Evolutionary conservation across 2,797 vertebrate genomes (phyloP).

Genomic region (Adelosebastes latens): DNA sequence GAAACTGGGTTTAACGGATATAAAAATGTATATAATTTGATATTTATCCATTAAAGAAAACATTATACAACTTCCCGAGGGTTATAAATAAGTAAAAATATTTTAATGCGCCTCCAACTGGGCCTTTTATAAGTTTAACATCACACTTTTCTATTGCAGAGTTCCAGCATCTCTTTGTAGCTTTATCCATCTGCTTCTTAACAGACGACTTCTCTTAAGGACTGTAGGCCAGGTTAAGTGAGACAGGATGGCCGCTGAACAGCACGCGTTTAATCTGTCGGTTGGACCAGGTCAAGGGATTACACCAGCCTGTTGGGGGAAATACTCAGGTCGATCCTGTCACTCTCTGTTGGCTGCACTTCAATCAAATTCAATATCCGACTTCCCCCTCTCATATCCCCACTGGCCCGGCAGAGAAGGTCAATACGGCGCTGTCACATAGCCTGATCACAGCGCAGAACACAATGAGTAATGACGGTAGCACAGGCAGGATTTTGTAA

Average conservation of each 20-base stretch:
- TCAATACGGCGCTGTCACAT: constrained; percentile 44
- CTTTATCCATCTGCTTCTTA: background rate
- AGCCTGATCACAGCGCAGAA: constrained; percentile 27
- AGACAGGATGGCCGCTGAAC: constrained; percentile 62
- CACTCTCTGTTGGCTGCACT: constrained; percentile 65
- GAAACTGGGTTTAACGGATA: background rate
- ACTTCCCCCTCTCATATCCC: constrained; percentile 51
- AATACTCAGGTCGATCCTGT: constrained; percentile 66
- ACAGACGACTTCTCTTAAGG: constrained; percentile 42
- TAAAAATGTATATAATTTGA: background rate
- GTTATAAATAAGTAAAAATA: background rate
- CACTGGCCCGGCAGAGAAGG: constrained; percentile 46
- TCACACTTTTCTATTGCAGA: background rate
- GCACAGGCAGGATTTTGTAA: constrained; percentile 31
- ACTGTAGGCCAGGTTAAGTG: constrained; percentile 48
- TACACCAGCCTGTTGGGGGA: constrained; percentile 61
- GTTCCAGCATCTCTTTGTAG: background rate
- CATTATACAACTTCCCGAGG: background rate
- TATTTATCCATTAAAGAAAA: background rate
- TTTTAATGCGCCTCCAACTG: background rate
- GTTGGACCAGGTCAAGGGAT: constrained; percentile 68
- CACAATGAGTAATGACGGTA: constrained; percentile 37
- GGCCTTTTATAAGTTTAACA: background rate
- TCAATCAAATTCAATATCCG: constrained; percentile 69
- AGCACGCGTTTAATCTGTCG: constrained; percentile 65